These are phyloP conservation scores for Bathybates hornii DNA, from an alignment of 2,113 vertebrate genomes.

Conservation along the genomic window DNA sequence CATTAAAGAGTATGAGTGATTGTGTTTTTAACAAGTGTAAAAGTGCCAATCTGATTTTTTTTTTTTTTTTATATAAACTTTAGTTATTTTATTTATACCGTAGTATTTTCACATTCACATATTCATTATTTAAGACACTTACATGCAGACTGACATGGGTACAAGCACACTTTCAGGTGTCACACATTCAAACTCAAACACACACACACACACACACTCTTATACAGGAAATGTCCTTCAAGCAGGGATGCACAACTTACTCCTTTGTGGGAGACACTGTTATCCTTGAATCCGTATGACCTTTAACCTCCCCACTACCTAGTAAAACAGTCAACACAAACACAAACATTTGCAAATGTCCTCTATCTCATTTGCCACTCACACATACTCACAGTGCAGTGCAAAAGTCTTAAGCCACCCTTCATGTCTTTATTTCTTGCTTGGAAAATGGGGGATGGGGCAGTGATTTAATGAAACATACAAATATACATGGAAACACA, in stretches of 20 bases:
- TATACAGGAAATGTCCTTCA: constrained; percentile 17
- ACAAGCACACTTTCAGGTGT: neutral
- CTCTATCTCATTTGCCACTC: neutral
- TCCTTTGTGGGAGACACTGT: neutral
- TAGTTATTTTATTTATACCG: constrained; percentile 43
- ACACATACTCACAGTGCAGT: neutral
- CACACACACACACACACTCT: neutral
- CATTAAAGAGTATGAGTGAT: neutral
- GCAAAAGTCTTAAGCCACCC: neutral
- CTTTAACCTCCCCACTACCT: constrained; percentile 12
- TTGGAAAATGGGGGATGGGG: neutral
- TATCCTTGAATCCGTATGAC: constrained; percentile 16
- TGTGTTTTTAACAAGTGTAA: neutral
- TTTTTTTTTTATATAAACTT: constrained; percentile 21
- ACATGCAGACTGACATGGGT: constrained; percentile 26
- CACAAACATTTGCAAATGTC: neutral
- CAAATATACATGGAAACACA: neutral
- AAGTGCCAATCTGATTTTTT: neutral
- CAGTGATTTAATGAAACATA: neutral
- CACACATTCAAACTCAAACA: neutral
- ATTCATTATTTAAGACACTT: constrained; percentile 13
- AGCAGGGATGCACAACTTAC: neutral
- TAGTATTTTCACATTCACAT: constrained; percentile 35
- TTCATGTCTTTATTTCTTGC: neutral
- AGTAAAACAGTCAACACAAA: neutral